Percentiles rank a stretch among this genome's conserved stretches.
Conservation (phyloP, 2,113 vertebrate species). For the Gnathonemus longibarbis region DNA sequence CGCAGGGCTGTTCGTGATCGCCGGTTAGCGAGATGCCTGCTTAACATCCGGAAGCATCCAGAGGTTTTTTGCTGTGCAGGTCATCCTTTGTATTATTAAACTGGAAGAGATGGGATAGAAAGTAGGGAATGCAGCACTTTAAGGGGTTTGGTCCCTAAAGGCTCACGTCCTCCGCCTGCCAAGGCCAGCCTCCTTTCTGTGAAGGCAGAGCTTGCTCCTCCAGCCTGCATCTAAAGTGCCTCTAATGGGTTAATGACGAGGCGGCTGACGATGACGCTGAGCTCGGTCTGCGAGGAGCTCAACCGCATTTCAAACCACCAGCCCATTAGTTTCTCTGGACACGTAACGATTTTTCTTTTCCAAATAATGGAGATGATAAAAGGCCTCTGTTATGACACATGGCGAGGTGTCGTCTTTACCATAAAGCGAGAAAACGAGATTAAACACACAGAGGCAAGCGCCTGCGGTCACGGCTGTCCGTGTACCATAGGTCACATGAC, state of each 20-base stretch:
- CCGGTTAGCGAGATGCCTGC: not conserved
- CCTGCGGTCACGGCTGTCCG: too few species aligned
- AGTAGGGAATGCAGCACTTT: not conserved
- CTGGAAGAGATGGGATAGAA: not conserved
- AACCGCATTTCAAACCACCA: not conserved
- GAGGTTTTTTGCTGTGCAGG: not conserved
- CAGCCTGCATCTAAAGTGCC: not conserved
- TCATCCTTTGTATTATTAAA: not conserved
- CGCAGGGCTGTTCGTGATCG: not conserved
- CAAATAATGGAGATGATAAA: not conserved
- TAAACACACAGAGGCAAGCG: not conserved
- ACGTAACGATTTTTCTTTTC: constrained; percentile 2
- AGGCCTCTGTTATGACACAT: not conserved
- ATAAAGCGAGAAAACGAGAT: not conserved
- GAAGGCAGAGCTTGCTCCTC: not conserved
- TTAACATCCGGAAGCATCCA: not conserved
- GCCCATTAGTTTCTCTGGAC: not conserved
- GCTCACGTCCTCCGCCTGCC: not conserved
- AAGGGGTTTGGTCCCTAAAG: not conserved
- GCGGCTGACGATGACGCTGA: not conserved
- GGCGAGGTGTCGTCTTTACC: not conserved
- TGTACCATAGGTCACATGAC: not conserved
- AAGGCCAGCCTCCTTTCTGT: not conserved
- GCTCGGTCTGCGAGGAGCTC: not conserved
- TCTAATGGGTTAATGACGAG: not conserved